Base-by-base conservation (phyloP, 2,797 vertebrate genomes). In the Miichthys miiuy region DNA sequence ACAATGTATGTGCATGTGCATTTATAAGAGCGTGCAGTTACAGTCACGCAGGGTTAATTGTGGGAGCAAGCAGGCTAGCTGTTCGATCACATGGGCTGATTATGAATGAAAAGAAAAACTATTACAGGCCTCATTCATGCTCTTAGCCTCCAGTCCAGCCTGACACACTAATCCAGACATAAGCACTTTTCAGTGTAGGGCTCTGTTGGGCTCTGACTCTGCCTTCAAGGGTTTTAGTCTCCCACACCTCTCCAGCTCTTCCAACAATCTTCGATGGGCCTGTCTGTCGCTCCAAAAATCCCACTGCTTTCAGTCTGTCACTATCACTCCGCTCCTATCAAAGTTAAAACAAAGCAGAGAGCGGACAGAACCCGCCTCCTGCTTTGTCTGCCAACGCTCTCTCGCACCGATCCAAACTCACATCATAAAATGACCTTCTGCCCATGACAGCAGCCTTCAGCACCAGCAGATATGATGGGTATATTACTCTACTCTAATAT, bases 381-480 rank as follows among this genome's bases (percentile, higher is more conserved):
- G 38, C 57, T 84, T 75, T 38, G 51, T 88, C 90, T 89, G 91
- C 89, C 87, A 88, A 92, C 91, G 30, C 82, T 60, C 71, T 79
- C 72, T 82, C 69, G 51, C 63, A 60, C 68, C 55, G 47, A 72
- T 52, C 69, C 61, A 61, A 83, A 80, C 47, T 14, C 58, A 72
- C 66, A 69, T 83, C 81, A 80, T 81, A 81, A 86, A 90, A 85
- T 86, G 81, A 91, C 88, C 87, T 84, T 86, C 84, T 87, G 81
- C 38, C 61, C 68, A 56, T 91, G 91, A 92, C 92, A 91, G 90
- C 84, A 85, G 87, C 87, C 84, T 80, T 94, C 92, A 93, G 78
- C 93, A 86, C 88, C 75, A 78, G 86, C 83, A 88, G 89, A 93
- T 90, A 91, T 77, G 78, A 89, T n/a, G 64, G 62, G 34, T 69